Percentiles rank a stretch among this genome's conserved stretches.
phyloP scores from a whole-genome alignment of 2,797 vertebrate genomes.

The Gorsachius magnificus region DNA sequence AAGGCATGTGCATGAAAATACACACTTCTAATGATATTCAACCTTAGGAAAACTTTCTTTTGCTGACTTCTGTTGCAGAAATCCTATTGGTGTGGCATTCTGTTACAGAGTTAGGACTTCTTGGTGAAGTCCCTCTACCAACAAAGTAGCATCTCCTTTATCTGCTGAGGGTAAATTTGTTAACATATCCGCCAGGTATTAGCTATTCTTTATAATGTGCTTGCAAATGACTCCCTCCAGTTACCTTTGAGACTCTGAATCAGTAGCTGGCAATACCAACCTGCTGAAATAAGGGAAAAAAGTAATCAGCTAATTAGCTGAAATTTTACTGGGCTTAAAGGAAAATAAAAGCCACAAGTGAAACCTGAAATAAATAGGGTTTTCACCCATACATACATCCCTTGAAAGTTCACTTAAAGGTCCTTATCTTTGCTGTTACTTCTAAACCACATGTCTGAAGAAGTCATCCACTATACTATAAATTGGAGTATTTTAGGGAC shows the following conservation, averaged over 20 bases:
- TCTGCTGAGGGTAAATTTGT: not conserved
- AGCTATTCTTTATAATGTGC: not conserved
- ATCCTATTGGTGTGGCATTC: not conserved
- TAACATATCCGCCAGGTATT: not conserved
- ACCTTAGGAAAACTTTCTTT: not conserved
- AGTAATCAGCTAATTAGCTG: not conserved
- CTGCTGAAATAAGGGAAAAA: not conserved
- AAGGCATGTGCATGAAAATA: not conserved
- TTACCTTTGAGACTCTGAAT: slow-evolving; percentile 7
- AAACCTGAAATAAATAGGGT: not conserved
- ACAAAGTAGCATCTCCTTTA: not conserved
- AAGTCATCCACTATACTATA: not conserved
- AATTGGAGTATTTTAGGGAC: not conserved
- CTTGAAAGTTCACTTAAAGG: not conserved
- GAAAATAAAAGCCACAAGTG: not conserved
- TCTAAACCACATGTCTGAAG: not conserved
- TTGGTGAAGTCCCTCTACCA: not conserved
- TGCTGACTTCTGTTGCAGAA: not conserved
- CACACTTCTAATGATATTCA: not conserved
- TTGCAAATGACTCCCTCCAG: not conserved
- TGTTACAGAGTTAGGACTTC: not conserved
- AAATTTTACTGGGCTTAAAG: not conserved
- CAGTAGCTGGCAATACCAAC: not conserved
- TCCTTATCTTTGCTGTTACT: not conserved
- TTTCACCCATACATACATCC: not conserved